Evolutionary conservation across 2,888 invertebrate genomes (phyloP).

Genomic region (Drosophila greeni): DNA sequence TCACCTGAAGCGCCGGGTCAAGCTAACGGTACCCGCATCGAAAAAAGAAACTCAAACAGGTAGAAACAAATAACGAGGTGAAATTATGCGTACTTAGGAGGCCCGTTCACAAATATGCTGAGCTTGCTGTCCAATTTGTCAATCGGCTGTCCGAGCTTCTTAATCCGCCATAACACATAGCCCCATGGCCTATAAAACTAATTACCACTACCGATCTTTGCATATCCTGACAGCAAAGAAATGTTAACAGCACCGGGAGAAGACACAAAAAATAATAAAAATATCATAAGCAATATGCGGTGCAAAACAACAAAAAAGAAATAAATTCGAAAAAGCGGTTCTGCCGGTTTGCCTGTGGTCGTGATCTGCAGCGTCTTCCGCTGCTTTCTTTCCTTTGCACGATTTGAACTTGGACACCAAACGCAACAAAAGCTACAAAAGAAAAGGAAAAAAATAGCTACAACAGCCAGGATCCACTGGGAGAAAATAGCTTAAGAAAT

Average conservation of each 20-base stretch:
- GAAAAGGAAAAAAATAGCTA: conserved; percentile 18
- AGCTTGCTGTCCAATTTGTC: conserved; percentile 43
- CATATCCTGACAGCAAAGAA: conserved; percentile 42
- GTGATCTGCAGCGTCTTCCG: conserved; percentile 54
- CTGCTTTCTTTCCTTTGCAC: conserved; percentile 64
- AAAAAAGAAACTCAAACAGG: conserved; percentile 67
- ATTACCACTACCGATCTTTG: conserved; percentile 26
- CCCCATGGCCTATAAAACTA: conserved; percentile 26
- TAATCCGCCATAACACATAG: conserved; percentile 10
- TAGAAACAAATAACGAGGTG: conserved; percentile 44
- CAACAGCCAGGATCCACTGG: conserved; percentile 10
- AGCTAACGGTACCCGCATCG: conserved; percentile 59
- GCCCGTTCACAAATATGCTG: conserved; percentile 25
- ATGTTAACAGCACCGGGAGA: conserved; percentile 45
- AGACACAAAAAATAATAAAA: conserved; percentile 32
- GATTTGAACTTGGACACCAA: conserved; percentile 71
- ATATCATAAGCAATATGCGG: conserved; percentile 5
- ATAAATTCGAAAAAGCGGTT: conserved; percentile 58
- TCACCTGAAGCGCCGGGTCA: conserved; percentile 59
- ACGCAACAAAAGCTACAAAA: conserved; percentile 24
- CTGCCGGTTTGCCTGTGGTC: conserved; percentile 68
- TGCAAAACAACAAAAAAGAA: conserved; percentile 25
- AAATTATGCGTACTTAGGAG: conserved; percentile 51
- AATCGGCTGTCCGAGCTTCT: conserved; percentile 33
- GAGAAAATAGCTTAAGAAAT: background rate